phyloP scores from a whole-genome alignment of 2,888 invertebrate species.

The Conchocele bisecta region DNA sequence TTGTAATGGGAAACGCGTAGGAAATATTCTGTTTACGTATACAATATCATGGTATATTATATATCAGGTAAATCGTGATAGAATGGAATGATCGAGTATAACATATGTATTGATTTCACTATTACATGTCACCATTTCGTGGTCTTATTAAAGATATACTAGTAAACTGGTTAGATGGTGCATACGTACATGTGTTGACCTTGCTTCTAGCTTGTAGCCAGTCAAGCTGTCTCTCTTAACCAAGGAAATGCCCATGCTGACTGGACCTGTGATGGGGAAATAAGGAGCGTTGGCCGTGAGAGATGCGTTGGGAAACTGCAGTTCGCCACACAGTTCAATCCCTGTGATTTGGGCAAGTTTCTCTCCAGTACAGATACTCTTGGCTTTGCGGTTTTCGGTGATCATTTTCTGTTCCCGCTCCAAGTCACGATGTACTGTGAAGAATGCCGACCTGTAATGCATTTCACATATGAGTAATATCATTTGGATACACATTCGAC shows the following conservation, averaged over 20 bases:
- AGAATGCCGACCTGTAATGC: conserved; percentile 75
- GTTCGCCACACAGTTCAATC: conserved; percentile 92
- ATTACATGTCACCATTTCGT: not conserved
- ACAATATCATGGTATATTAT: no score
- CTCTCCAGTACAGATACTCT: conserved; percentile 80
- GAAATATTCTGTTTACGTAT: no score
- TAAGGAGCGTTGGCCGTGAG: conserved; percentile 84
- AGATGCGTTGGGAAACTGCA: conserved; percentile 87
- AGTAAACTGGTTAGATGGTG: not conserved
- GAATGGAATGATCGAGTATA: no score
- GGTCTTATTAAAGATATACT: no score
- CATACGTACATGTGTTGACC: conserved; percentile 64
- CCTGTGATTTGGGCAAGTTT: conserved; percentile 89
- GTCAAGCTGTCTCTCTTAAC: conserved; percentile 76
- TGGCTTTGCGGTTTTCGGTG: conserved; percentile 86
- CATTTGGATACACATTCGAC: no score
- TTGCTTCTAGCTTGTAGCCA: conserved; percentile 75
- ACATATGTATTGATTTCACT: no score
- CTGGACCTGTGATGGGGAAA: conserved; percentile 79
- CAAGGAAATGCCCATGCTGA: conserved; percentile 64
- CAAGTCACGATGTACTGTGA: conserved; percentile 80
- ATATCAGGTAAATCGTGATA: no score
- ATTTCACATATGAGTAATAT: no score
- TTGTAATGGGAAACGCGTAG: no score
- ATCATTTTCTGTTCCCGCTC: conserved; percentile 88